phyloP scores from a whole-genome alignment of 2,888 invertebrate species.

The Acronicta leporina region DNA sequence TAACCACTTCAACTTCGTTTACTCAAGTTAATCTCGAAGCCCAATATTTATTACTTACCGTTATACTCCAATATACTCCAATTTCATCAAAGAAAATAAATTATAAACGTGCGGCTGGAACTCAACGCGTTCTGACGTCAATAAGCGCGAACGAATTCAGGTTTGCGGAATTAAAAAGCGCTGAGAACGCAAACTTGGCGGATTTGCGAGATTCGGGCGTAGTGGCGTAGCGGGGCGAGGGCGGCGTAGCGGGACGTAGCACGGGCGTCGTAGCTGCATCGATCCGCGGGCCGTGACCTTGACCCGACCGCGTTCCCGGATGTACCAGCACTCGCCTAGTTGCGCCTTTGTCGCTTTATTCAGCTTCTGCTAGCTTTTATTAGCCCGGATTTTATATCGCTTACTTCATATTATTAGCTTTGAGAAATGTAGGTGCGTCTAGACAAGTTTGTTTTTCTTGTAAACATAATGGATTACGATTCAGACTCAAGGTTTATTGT shows the following conservation, averaged over 20 bases:
- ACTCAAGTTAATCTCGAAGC: slow-evolving; percentile 48
- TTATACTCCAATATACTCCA: slow-evolving; percentile 34
- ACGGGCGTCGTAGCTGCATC: slow-evolving; percentile 89
- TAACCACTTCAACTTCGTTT: slow-evolving; percentile 47
- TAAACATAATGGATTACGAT: slow-evolving; percentile 45
- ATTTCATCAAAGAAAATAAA: slow-evolving; percentile 54
- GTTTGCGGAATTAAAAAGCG: slow-evolving; percentile 61
- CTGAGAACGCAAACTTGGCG: slow-evolving; percentile 54
- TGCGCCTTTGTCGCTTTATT: slow-evolving; percentile 82
- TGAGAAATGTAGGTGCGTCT: slow-evolving; percentile 60
- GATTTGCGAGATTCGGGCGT: slow-evolving; percentile 64
- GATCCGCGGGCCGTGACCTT: slow-evolving; percentile 91
- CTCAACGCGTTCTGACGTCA: slow-evolving; percentile 52
- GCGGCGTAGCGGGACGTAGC: slow-evolving; percentile 68
- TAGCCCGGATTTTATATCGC: slow-evolving; percentile 75
- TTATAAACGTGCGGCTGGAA: slow-evolving; percentile 37
- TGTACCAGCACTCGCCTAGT: slow-evolving; percentile 80
- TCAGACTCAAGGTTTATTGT: slow-evolving; percentile 45
- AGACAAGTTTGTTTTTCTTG: slow-evolving; percentile 57
- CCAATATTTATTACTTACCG: slow-evolving; percentile 44
- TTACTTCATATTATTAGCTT: slow-evolving; percentile 61
- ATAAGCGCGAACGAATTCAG: slow-evolving; percentile 47
- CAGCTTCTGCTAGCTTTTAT: slow-evolving; percentile 80
- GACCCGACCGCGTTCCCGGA: slow-evolving; percentile 90
- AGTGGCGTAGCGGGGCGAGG: slow-evolving; percentile 63